phyloP scores from a whole-genome alignment of 2,888 invertebrate species.

The Plemyria rubiginata region DNA sequence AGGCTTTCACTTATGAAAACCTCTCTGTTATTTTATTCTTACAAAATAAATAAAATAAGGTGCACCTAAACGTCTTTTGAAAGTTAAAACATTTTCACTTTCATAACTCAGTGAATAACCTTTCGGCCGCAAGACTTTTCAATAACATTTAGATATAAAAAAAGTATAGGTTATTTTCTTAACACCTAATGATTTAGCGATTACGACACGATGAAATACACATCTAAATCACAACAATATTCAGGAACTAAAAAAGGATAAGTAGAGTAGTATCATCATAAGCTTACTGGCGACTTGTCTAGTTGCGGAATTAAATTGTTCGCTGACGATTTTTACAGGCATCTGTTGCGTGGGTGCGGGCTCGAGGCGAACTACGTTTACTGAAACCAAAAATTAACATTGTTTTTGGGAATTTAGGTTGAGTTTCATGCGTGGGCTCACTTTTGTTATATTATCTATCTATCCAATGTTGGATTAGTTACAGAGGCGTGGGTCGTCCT shows the following conservation, averaged over 20 bases:
- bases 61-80: conserved; percentile 1
- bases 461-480: no score
- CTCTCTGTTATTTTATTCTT: conserved; percentile 8
- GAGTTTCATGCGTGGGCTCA: background rate
- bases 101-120: conserved; percentile 12
- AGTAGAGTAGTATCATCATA: conserved; percentile 51
- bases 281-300: conserved; percentile 46
- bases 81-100: conserved; percentile 9
- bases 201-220: conserved; percentile 13
- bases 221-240: conserved; percentile 14
- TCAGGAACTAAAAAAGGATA: conserved; percentile 57
- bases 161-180: background rate
- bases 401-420: background rate
- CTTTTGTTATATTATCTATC: background rate
- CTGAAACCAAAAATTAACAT: conserved; percentile 60
- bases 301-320: conserved; percentile 59
- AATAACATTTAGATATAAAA: conserved; percentile 1
- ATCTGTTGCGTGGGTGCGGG: conserved; percentile 76
- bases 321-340: conserved; percentile 74
- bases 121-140: conserved; percentile 15
- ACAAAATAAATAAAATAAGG: conserved; percentile 9
- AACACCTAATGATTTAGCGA: conserved; percentile 6
- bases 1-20: no score
- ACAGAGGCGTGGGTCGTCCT: no score
- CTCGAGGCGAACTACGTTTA: conserved; percentile 75